Percentiles rank a stretch among this genome's conserved stretches.
phyloP scores from a whole-genome alignment of 2,113 vertebrate genomes.

The Bambusicola thoracicus region DNA sequence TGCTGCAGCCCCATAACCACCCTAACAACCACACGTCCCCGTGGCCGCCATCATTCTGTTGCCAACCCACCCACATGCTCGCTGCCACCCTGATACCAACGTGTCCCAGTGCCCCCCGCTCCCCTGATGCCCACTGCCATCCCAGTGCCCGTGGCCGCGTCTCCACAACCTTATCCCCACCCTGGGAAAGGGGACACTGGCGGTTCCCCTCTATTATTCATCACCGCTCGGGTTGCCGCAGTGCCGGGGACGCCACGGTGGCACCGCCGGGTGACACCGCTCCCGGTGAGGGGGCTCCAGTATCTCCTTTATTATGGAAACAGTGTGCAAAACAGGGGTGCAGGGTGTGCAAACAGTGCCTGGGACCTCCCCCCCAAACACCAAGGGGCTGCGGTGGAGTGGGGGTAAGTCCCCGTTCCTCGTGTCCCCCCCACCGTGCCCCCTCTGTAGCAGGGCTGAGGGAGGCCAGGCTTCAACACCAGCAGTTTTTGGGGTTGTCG shows the following conservation, averaged over 20 bases:
- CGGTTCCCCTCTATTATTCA: conserved; percentile 44
- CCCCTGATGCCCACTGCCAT: no score
- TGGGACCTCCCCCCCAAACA: neutral
- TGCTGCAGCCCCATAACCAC: no score
- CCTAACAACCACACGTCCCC: no score
- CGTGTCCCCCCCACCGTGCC: neutral
- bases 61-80: neutral
- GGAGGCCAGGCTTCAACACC: conserved; percentile 84
- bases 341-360: neutral
- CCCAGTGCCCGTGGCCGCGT: fast-evolving
- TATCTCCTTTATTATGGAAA: conserved; percentile 82
- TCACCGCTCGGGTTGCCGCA: neutral
- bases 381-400: no score
- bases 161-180: neutral
- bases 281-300: conserved; percentile 30
- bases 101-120: neutral
- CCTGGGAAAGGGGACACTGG: conserved; percentile 8
- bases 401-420: no score
- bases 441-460: neutral
- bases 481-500: conserved; percentile 86
- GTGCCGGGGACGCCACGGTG: neutral
- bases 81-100: neutral
- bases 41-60: no score
- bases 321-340: conserved; percentile 68
- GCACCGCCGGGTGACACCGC: neutral